Base-by-base conservation (phyloP, 2,888 invertebrate species). In the Agrenia bidenticulata region DNA sequence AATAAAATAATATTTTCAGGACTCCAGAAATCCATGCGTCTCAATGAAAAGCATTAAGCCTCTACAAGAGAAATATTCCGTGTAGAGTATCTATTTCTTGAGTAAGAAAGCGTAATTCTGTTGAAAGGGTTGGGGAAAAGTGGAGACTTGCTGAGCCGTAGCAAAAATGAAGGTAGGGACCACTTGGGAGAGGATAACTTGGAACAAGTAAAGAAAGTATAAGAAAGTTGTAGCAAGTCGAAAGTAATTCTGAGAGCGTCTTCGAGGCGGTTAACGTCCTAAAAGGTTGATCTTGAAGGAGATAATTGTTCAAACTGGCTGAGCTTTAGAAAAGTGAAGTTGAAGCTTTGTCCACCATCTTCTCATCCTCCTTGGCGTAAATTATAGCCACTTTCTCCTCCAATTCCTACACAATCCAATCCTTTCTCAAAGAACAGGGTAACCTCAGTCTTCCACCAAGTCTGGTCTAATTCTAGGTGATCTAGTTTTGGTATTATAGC, bases 221-320 rank as follows among this genome's bases (percentile, higher is more conserved):
- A 15, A 23, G 51, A 51, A 51, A 51, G 51, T 51, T 51, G 23
- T 51, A 51, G 23, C 51, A 51, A 51, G 51, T 51, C 5, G 21
- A 24, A 51, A 51, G 51, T 51, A 51, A 51, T 51, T 51, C 51
- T 51, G 51, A 51, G 24, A 51, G 51, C 51, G 51, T 51, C 23
- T 51, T 21, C 24, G 24, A 51, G 51, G 51, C 51, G 51, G 51
- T 4, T 51, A 51, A 24, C 51, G 51, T 51, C 23, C 24, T 51
- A 23, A 32, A 63, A 50, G 63, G 56, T 32, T 63, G 37, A 63
- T 63, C 27, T 45, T 32, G 21, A 21, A 55, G 63, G 49, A 49
- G 57, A 63, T 56, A 63, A 63, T 63, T 57, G 63, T 63, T 63
- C 50, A 49, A 63, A 63, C 56, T 55, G 45, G 27, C 41, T 26